phyloP scores from a whole-genome alignment of 1,140 invertebrate genomes.

The Euschistus heros region DNA sequence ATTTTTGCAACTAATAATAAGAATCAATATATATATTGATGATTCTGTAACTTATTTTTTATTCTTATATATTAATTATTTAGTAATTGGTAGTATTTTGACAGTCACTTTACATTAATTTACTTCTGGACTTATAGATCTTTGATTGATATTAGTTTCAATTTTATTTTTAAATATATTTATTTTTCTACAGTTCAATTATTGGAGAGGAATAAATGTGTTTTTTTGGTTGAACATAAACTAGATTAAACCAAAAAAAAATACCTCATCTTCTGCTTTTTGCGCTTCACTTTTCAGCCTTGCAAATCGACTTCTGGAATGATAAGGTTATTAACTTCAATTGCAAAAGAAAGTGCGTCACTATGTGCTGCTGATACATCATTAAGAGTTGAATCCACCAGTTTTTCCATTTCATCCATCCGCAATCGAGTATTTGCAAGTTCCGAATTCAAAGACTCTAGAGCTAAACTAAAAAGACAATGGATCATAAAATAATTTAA shows the following conservation, averaged over 20 bases:
- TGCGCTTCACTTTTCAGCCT: slow-evolving; percentile 55
- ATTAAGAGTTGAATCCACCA: slow-evolving; percentile 57
- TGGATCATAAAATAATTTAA: slow-evolving; percentile 22
- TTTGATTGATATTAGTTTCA: no score
- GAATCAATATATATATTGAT: no score
- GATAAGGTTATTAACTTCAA: slow-evolving; percentile 59
- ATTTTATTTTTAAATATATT: no score
- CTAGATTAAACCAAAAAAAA: slow-evolving; percentile 24
- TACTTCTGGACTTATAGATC: no score
- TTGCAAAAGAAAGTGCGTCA: slow-evolving; percentile 64
- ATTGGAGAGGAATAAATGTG: background rate
- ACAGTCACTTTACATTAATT: no score
- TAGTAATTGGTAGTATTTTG: no score
- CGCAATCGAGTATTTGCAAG: slow-evolving; percentile 50
- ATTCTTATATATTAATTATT: background rate
- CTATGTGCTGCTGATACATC: slow-evolving; percentile 64
- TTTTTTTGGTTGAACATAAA: background rate
- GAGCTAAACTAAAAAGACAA: slow-evolving; percentile 46
- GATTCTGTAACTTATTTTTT: background rate
- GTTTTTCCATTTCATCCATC: slow-evolving; percentile 52
- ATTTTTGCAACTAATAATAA: no score
- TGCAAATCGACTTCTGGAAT: slow-evolving; percentile 62
- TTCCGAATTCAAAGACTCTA: slow-evolving; percentile 45
- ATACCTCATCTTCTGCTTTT: slow-evolving; percentile 47
- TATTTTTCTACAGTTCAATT: background rate